Percentiles rank a stretch among this genome's conserved stretches.
Conservation (phyloP, 2,888 invertebrate genomes). For the Prosopocoilus inquinatus region DNA sequence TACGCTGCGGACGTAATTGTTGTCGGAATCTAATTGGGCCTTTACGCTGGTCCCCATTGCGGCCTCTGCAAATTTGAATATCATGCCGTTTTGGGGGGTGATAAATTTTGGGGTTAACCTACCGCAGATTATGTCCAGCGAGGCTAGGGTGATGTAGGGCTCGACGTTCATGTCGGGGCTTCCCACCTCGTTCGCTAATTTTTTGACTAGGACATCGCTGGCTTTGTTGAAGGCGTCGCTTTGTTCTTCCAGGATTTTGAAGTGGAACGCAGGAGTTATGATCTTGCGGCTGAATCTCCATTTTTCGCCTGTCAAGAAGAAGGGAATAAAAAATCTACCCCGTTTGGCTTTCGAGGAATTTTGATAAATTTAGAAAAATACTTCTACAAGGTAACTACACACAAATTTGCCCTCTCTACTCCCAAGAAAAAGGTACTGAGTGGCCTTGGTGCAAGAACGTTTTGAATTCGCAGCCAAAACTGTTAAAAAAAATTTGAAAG, state of each 20-base stretch:
- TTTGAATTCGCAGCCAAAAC: too few relatives aligned
- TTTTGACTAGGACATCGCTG: slow-evolving; percentile 46
- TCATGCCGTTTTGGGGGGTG: too few relatives aligned
- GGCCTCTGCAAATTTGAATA: slow-evolving; percentile 61
- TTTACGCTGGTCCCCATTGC: slow-evolving; percentile 78
- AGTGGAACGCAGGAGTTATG: slow-evolving; percentile 51
- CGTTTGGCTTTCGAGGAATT: neutral
- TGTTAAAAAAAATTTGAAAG: too few relatives aligned
- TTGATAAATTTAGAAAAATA: too few relatives aligned
- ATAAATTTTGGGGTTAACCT: neutral
- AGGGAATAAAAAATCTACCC: neutral
- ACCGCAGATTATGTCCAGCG: too few relatives aligned
- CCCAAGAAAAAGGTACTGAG: too few relatives aligned
- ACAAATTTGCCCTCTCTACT: too few relatives aligned
- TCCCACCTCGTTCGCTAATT: slow-evolving; percentile 13
- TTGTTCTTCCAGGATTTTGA: slow-evolving; percentile 49
- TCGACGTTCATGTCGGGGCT: slow-evolving; percentile 47
- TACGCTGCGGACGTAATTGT: slow-evolving; percentile 17
- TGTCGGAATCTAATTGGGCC: slow-evolving; percentile 22
- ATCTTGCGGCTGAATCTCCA: slow-evolving; percentile 50
- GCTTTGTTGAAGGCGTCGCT: slow-evolving; percentile 48
- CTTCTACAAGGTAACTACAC: too few relatives aligned
- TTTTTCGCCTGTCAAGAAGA: slow-evolving; percentile 40
- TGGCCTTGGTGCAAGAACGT: too few relatives aligned
- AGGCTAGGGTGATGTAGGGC: slow-evolving; percentile 45